A percentile compares a stretch with the other conserved stretches of the same genome.
Evolutionary conservation across 1,140 invertebrate species (phyloP).

Genomic region (Cotesia vestalis): DNA sequence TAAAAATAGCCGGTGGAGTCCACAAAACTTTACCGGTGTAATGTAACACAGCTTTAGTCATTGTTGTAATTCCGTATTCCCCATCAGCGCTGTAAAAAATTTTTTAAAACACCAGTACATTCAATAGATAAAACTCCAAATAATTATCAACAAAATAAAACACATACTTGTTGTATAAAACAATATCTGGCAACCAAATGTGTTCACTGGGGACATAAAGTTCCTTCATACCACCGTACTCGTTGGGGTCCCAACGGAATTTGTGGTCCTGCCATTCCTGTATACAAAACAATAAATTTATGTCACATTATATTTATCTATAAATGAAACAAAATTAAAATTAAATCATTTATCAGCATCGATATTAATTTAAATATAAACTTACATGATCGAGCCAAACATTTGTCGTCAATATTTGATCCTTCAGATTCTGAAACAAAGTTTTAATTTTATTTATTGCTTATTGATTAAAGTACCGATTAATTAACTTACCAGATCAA

Average conservation of each 20-base stretch:
- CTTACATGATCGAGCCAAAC: conserved; percentile 96
- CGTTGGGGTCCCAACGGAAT: conserved; percentile 93
- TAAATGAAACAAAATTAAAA: conserved; percentile 22
- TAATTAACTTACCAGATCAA: conserved; percentile 82
- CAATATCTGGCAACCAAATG: conserved; percentile 95
- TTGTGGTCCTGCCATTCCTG: conserved; percentile 98
- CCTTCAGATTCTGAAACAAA: conserved; percentile 88
- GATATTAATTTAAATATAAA: conserved; percentile 43
- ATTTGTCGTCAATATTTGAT: conserved; percentile 95
- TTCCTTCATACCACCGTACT: conserved; percentile 94
- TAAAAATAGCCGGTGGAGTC: conserved; percentile 97
- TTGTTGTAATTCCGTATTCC: conserved; percentile 96
- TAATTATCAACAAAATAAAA: not conserved
- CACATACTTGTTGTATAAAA: conserved; percentile 95
- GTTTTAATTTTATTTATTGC: not conserved
- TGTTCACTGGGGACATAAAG: conserved; percentile 92
- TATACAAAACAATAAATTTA: conserved; percentile 30
- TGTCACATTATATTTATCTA: conserved; percentile 2
- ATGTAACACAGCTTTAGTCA: conserved; percentile 95
- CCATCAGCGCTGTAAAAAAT: conserved; percentile 84
- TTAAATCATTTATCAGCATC: conserved; percentile 13
- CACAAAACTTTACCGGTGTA: conserved; percentile 89
- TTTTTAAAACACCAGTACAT: not conserved
- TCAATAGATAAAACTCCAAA: not conserved
- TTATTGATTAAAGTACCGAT: not conserved